Percentiles rank a stretch among this genome's conserved stretches.
Evolutionary conservation across 1,140 invertebrate genomes (phyloP).

Genomic region (Eciton burchellii): DNA sequence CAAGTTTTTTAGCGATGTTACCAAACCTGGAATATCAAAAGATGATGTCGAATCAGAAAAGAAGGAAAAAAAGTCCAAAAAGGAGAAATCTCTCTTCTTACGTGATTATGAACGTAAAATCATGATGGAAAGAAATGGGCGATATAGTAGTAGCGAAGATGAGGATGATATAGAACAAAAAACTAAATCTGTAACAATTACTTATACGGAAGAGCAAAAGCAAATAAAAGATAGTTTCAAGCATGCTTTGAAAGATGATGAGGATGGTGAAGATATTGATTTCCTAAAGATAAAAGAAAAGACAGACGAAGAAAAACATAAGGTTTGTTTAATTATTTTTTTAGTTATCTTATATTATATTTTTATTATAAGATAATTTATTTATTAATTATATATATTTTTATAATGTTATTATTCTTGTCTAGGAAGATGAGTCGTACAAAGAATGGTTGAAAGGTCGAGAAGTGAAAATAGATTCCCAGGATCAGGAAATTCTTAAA

Average conservation of each 20-base stretch:
- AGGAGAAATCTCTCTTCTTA: slow-evolving; percentile 88
- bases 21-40: slow-evolving; percentile 74
- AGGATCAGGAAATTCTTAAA: slow-evolving; percentile 89
- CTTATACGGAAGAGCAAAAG: slow-evolving; percentile 90
- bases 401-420: slow-evolving; percentile 17
- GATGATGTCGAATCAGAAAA: slow-evolving; percentile 67
- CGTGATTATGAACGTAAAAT: slow-evolving; percentile 94
- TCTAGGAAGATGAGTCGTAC: slow-evolving; percentile 89
- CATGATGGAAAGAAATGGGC: slow-evolving; percentile 89
- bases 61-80: slow-evolving; percentile 81
- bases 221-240: slow-evolving; percentile 90
- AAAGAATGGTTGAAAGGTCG: slow-evolving; percentile 94
- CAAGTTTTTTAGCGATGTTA: slow-evolving; percentile 89
- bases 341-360: background rate
- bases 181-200: slow-evolving; percentile 76
- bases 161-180: slow-evolving; percentile 73
- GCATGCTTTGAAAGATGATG: slow-evolving; percentile 84
- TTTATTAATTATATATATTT: background rate
- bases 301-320: slow-evolving; percentile 87
- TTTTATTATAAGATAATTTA: slow-evolving; percentile 39
- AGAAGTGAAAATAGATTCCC: slow-evolving; percentile 88
- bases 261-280: slow-evolving; percentile 86
- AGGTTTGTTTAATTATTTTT: slow-evolving; percentile 65
- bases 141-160: slow-evolving; percentile 86
- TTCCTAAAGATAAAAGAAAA: slow-evolving; percentile 87